Evolutionary conservation across 2,888 invertebrate genomes (phyloP), one percentile per base, ranked within the genome.

Genomic region (Abscondita cerata): DNA sequence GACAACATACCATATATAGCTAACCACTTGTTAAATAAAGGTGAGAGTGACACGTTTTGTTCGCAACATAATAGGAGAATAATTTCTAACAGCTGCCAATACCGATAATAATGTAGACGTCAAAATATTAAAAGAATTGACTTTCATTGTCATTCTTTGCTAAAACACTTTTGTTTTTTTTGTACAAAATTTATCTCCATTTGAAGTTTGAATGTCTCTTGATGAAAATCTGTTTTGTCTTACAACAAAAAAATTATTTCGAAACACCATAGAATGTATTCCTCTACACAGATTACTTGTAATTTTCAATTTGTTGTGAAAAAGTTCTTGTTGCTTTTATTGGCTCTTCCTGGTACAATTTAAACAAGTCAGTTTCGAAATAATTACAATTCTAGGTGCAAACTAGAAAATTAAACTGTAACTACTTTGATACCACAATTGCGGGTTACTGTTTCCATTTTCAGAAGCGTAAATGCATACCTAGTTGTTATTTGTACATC

Each of bases 361-460:
- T 54, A 44, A 54, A 46, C 54, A 33, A 54, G 25, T 16, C 34
- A 25, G 34, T 18, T 18, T 18, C 46, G 12, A 44, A 54, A 11
- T 33, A 19, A 46, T 54, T 46, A 46, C 18, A 31, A 54, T 46
- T 44, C 33, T 11, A 46, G 33, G 25, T 44, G 41, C 41, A 53
- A 54, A 56, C 41, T 33, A 48, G 31, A 38, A 56, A 56, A 56
- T 56, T 56, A 48, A 38, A 40, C 50, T 40, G 47, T 55, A 55
- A 48, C 48, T 36, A 47, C 36, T 20, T 33, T 38, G 50, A 33
- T 54, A 31, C 46, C 38, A 40, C 40, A 55, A 55, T 55, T 55
- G 55, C 41, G 41, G 41, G 6, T 25, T 16, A 33, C 52, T 16
- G 19, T 53, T 53, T 53, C 52, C 41, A 52, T 52, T 46, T 58